Evolutionary conservation across 2,888 invertebrate species (phyloP).

Genomic region (Eilema depressum): DNA sequence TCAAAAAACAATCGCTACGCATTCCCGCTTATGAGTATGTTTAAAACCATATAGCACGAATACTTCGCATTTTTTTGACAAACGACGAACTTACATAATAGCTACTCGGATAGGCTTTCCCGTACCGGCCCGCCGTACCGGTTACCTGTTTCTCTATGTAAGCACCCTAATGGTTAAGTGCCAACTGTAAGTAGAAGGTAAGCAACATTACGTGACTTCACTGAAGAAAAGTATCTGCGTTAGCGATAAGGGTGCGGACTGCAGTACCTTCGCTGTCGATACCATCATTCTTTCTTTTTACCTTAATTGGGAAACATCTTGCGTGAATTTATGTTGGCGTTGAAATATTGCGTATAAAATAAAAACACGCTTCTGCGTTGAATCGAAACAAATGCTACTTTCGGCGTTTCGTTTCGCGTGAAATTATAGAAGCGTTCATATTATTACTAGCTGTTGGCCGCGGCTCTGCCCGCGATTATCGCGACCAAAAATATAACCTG

Average conservation of each 20-base stretch:
- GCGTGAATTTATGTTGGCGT: constrained; percentile 3
- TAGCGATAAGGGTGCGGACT: neutral
- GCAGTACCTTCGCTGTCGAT: neutral
- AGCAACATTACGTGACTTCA: neutral
- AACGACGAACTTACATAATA: too few relatives aligned
- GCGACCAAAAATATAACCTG: too few relatives aligned
- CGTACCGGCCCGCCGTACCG: too few relatives aligned
- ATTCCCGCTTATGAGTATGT: too few relatives aligned
- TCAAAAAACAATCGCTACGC: too few relatives aligned
- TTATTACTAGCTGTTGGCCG: neutral
- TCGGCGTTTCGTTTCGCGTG: neutral
- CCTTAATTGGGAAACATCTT: constrained; percentile 7
- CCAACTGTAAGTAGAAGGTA: neutral
- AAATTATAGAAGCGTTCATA: neutral
- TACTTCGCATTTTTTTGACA: too few relatives aligned
- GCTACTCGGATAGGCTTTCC: too few relatives aligned
- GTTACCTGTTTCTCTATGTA: too few relatives aligned
- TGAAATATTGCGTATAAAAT: constrained; percentile 1
- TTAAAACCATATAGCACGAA: too few relatives aligned
- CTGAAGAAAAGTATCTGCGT: neutral
- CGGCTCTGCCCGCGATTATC: too few relatives aligned
- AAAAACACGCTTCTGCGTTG: neutral
- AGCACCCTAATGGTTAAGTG: neutral
- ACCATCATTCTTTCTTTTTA: constrained; percentile 9
- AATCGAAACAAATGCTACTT: constrained; percentile 8